Evolutionary conservation across 2,797 vertebrate species (phyloP), one percentile per base, ranked within the genome.

Genomic region (Dipus sagitta): DNA sequence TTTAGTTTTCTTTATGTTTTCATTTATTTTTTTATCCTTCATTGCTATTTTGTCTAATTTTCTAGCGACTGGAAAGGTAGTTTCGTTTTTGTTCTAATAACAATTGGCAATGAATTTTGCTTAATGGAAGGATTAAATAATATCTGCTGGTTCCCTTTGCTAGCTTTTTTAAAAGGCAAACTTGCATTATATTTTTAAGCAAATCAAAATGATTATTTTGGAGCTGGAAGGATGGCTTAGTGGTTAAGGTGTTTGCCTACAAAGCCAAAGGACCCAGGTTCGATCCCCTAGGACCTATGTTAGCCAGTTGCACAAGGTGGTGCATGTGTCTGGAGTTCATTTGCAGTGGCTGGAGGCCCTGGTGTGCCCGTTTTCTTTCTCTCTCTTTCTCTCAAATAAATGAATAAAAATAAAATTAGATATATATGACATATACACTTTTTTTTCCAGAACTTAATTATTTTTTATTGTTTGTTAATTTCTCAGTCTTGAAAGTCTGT

Each of bases 101-200:
- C 3, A 64, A 12, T 64, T 92, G 15, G 34, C 52, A 85, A 0
- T 74, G 20, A 64, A 34, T 74, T 84, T 79, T 80, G 26, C 62
- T 81, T 90, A 6, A 38, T 24, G 26, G n/a, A 86, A 81, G 34
- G 92, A 84, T 72, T 90, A 77, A 47, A 76, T 90, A 87, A 65
- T 81, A 52, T 68, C 17, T 72, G 8, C 17, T 52, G 70, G 65
- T 60, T 90, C 42, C 77, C 6, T n/a, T 92, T 34, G 18, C 15
- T 85, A 68, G 32, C n/a, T 54, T 67, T 42, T 70, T 18, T 58
- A 14, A 58, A 76, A 76, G 26, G 80, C 90, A 71, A 70, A 82
- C 76, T 90, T 86, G 62, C 17, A 65, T 64, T 86, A 34, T 90
- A 30, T 79, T 84, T 72, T 38, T 24, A 71, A 88, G 9, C 15